These are phyloP conservation scores for Glyptemys insculpta DNA, from an alignment of 2,797 vertebrate genomes.

Conservation along the genomic window DNA sequence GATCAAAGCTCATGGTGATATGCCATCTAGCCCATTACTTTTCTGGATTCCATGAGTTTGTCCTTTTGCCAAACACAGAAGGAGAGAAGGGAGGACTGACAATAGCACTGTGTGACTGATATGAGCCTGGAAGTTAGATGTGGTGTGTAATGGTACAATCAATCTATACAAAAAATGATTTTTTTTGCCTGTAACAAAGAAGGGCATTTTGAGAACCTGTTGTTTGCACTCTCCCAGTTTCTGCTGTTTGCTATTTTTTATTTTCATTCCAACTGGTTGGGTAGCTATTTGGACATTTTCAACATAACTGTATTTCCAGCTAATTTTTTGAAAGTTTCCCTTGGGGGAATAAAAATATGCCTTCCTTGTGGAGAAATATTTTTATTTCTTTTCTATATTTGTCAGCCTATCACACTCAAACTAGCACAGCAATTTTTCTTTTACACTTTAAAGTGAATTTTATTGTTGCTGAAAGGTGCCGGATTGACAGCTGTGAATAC, in stretches of 20 bases:
- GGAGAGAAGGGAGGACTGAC: neutral
- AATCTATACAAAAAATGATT: neutral
- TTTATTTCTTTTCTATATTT: neutral
- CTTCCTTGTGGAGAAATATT: neutral
- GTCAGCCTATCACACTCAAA: neutral
- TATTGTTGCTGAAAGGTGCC: neutral
- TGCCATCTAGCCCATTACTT: accelerated
- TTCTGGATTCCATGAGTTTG: conserved; percentile 3
- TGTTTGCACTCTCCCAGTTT: neutral
- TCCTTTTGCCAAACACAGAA: neutral
- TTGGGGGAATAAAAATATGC: neutral
- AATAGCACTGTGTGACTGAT: neutral
- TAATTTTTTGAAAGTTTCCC: neutral
- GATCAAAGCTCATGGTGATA: neutral
- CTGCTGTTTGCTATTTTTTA: neutral
- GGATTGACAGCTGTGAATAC: neutral
- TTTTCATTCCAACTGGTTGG: neutral
- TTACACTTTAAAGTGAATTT: neutral
- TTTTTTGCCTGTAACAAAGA: neutral
- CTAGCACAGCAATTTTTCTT: neutral
- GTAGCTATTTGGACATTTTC: neutral
- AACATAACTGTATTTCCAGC: neutral
- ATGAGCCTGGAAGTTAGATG: neutral
- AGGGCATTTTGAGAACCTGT: neutral
- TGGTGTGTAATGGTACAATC: neutral